Conservation (phyloP, 1,140 invertebrate species). For the Macrotrachela quadricornifera region DNA sequence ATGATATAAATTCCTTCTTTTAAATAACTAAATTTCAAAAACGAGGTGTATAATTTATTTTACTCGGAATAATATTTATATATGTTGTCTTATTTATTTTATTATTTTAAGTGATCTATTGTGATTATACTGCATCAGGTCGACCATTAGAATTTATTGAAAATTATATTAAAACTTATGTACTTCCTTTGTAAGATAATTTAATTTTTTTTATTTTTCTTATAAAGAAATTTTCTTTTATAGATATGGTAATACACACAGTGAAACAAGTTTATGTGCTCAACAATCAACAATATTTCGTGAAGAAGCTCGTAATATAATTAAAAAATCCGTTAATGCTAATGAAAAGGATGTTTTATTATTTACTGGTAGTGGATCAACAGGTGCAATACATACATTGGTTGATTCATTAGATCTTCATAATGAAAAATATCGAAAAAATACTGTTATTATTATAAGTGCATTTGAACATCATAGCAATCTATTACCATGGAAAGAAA, state of each 20-base stretch:
- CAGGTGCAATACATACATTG: slow-evolving; percentile 11
- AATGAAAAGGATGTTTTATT: slow-evolving; percentile 11
- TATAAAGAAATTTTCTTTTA: no score
- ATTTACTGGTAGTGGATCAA: slow-evolving; percentile 9
- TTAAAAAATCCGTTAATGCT: slow-evolving; percentile 9
- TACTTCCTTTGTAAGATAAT: slow-evolving; percentile 41
- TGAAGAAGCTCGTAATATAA: slow-evolving; percentile 9
- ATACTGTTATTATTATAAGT: slow-evolving; percentile 50
- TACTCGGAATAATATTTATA: no score
- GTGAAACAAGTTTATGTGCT: neutral
- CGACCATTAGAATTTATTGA: slow-evolving; percentile 57
- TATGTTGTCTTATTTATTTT: no score
- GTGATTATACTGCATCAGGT: slow-evolving; percentile 9
- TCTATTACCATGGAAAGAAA: slow-evolving; percentile 59
- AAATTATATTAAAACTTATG: slow-evolving; percentile 56
- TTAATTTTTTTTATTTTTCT: no score
- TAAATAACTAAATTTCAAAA: no score
- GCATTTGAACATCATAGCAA: slow-evolving; percentile 63
- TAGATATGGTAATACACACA: slow-evolving; percentile 31
- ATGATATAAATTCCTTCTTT: no score
- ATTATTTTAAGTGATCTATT: neutral
- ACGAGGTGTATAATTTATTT: no score
- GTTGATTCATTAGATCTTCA: slow-evolving; percentile 9
- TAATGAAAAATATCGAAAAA: neutral
- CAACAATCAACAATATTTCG: slow-evolving; percentile 4